Conservation (phyloP, 2,113 vertebrate species). For the Nycticorax nycticorax region DNA sequence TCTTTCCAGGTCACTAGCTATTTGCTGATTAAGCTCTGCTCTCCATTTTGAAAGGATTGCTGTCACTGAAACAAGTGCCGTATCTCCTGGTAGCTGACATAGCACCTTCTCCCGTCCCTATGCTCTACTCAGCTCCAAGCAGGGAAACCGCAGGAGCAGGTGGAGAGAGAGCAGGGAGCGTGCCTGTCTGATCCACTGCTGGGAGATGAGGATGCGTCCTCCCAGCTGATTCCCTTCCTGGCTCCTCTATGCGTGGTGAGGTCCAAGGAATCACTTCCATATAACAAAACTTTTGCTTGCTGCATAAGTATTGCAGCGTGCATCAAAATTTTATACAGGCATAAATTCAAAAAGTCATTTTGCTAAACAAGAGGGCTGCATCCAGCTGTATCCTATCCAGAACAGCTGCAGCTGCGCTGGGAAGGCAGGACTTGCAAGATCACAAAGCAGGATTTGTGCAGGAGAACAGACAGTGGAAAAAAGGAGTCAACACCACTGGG, state of each 20-base stretch:
- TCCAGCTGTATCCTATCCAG: not conserved
- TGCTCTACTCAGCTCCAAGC: not conserved
- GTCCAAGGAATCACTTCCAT: not conserved
- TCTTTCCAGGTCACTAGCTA: constrained; percentile 29
- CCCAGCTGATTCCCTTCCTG: not conserved
- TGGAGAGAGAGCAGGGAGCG: not conserved
- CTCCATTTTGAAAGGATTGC: not conserved
- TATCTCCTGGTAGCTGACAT: not conserved
- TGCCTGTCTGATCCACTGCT: not conserved
- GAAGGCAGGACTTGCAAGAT: not conserved
- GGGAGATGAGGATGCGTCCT: not conserved
- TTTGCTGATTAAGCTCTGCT: constrained; percentile 25
- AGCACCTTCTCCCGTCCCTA: not conserved
- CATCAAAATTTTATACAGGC: not conserved
- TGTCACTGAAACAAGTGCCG: not conserved
- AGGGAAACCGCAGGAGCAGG: not conserved
- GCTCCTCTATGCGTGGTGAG: not conserved
- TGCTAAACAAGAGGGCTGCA: not conserved
- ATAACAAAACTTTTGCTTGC: not conserved
- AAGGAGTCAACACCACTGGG: not conserved
- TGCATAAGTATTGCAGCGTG: not conserved
- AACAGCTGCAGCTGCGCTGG: not conserved
- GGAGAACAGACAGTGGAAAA: not conserved
- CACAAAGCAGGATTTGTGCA: not conserved
- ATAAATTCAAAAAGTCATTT: not conserved